These are phyloP conservation scores for Sander lucioperca DNA, from an alignment of 2,113 vertebrate species.

Conservation along the genomic window DNA sequence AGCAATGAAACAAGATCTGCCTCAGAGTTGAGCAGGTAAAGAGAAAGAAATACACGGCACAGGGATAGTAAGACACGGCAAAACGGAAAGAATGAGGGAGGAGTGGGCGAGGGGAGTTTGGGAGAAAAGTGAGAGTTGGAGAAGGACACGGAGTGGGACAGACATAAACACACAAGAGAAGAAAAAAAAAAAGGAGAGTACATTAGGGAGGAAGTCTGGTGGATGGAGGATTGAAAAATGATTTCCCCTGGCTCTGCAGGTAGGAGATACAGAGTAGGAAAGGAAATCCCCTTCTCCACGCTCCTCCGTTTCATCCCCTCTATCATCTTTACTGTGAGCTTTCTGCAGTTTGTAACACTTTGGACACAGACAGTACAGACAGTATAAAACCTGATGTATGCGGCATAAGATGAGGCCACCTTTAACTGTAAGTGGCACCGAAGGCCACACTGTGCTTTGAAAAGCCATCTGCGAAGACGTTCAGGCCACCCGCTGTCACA, in stretches of 20 bases:
- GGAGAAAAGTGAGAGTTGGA: constrained; percentile 17
- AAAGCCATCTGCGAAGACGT: background rate
- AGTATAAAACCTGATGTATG: background rate
- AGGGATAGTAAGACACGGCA: constrained; percentile 16
- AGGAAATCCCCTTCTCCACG: constrained; percentile 60
- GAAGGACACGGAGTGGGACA: constrained; percentile 9
- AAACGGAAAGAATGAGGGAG: background rate
- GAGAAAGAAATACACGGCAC: constrained; percentile 17
- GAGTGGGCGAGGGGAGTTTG: background rate
- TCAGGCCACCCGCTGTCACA: constrained; percentile 14
- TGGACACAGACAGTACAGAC: constrained; percentile 14
- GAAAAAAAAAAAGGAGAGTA: constrained; percentile 30
- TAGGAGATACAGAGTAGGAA: constrained; percentile 52
- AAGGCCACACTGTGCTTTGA: background rate
- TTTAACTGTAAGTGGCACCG: background rate
- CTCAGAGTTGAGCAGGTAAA: constrained; percentile 53
- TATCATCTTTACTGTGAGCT: constrained; percentile 40
- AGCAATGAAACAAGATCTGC: constrained; percentile 66
- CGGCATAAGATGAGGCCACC: background rate
- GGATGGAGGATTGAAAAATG: constrained; percentile 56
- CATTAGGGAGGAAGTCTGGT: constrained; percentile 57
- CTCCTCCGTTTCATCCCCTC: constrained; percentile 45
- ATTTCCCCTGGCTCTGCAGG: constrained; percentile 63
- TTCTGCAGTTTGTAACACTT: constrained; percentile 50
- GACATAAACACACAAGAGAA: constrained; percentile 50